These are phyloP conservation scores for Drosophila persimilis DNA, from an alignment of 1,140 invertebrate species.

Conservation along the genomic window DNA sequence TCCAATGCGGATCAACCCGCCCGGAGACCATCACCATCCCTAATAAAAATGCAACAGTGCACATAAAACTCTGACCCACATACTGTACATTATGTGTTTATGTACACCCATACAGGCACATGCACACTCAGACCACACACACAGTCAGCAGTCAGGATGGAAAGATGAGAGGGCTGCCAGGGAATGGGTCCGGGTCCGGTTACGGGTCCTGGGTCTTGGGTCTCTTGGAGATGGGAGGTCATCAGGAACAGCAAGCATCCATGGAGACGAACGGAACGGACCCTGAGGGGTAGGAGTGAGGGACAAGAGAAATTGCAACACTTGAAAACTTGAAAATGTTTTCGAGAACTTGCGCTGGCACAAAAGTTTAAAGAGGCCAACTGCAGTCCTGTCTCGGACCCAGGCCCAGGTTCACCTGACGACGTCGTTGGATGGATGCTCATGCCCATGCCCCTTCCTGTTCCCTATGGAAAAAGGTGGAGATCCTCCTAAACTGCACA, in stretches of 20 bases:
- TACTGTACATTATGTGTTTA: constrained; percentile 78
- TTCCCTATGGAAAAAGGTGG: background rate
- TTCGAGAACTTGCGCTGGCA: constrained; percentile 59
- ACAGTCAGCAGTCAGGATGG: background rate
- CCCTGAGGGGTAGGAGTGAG: background rate
- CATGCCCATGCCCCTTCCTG: too few relatives aligned
- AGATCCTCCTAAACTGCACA: constrained; percentile 22
- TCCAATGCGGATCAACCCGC: constrained; percentile 28
- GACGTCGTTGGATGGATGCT: background rate
- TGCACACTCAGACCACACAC: too few relatives aligned
- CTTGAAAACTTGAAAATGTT: constrained; percentile 80
- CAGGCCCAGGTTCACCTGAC: background rate
- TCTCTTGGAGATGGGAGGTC: too few relatives aligned
- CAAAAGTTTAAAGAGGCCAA: constrained; percentile 64
- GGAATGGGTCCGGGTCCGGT: too few relatives aligned
- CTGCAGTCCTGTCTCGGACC: constrained; percentile 22
- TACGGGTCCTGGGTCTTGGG: too few relatives aligned
- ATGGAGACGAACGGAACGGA: too few relatives aligned
- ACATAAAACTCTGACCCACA: constrained; percentile 67
- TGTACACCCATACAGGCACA: constrained; percentile 13
- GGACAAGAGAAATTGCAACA: constrained; percentile 67
- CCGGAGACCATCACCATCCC: background rate
- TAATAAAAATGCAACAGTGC: constrained; percentile 55
- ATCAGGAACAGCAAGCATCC: too few relatives aligned
- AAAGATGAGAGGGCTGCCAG: background rate